Base-by-base conservation (phyloP, 1,140 invertebrate genomes). In the Arctopsyche grandis region DNA sequence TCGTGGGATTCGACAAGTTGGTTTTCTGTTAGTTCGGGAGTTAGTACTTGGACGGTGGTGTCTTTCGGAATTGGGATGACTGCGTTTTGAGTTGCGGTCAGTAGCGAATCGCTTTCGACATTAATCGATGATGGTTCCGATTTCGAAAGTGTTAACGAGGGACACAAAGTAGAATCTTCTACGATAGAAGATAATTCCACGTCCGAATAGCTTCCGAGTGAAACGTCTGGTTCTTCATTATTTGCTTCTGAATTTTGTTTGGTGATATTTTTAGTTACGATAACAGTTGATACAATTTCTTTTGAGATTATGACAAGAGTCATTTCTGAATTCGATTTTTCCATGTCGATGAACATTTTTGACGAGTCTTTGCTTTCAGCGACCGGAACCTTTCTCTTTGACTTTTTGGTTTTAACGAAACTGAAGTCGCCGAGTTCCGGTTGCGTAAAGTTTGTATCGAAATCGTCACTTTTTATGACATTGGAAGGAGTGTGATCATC, bases 111-210 rank as follows among this genome's bases (percentile, higher is more conserved):
- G 29, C 74, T 76, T 10, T 19, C 74, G 12, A 76, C 85, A 80
- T 87, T 83, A 9, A 80, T 70, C 26, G 76, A 60, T 26, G 12
- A 24, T 12, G 63, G 21, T 26, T 66, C 22, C 58, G 80, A 83
- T 83, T 87, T 87, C 1, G 56, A 21, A 60, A 19, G 16, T 1
- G 56, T 19, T 66, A 66, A 26, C 1, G 63, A 22, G 24, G 19
- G 48, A 14, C 10, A 14, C 48, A 52, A 66, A 1, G 63, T 22
- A 22, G 24, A 24, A 66, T 66, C 63, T 26, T 66, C 63, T 4
- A 12, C 24, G 10, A 66, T 26, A 3, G 24, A 66, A 12, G 22
- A 66, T 9, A 12, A 12, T 1, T 66, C 63, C 24, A 26, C 14
- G 26, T 66, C 63, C 4, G 63, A 26, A 12, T 24, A 9, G 12